Evolutionary conservation across 2,888 invertebrate genomes (phyloP).

Genomic region (Parasteatoda lunata): DNA sequence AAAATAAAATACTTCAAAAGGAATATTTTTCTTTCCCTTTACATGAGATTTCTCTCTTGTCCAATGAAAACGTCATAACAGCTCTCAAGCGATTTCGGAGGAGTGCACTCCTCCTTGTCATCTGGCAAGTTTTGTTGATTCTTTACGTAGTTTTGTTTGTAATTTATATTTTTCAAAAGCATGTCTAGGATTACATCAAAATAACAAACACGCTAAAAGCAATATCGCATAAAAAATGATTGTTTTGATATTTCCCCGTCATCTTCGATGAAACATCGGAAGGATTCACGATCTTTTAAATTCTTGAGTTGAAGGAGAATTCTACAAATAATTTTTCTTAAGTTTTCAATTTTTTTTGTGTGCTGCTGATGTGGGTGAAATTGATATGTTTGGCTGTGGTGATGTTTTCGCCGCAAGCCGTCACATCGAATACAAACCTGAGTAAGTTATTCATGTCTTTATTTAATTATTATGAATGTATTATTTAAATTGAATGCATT

Average conservation of each 20-base stretch:
- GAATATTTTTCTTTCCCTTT: neutral
- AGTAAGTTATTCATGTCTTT: constrained; percentile 33
- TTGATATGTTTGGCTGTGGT: constrained; percentile 55
- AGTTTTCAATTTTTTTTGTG: constrained; percentile 18
- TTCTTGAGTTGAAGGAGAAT: neutral
- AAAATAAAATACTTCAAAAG: neutral
- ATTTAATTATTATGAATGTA: neutral
- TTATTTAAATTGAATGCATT: too few species aligned
- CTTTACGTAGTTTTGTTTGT: neutral
- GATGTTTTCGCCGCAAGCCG: constrained; percentile 42
- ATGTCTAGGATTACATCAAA: neutral
- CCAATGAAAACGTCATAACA: neutral
- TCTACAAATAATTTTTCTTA: neutral
- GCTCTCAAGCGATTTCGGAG: neutral
- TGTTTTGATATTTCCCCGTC: neutral
- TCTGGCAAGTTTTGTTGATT: neutral
- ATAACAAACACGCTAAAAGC: neutral
- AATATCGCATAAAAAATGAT: neutral
- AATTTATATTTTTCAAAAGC: neutral
- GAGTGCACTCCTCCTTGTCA: neutral
- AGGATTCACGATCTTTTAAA: neutral
- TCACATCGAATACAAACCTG: constrained; percentile 54
- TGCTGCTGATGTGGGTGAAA: constrained; percentile 50
- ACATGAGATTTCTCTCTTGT: neutral
- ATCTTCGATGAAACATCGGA: neutral